phyloP scores from a whole-genome alignment of 2,113 vertebrate genomes.

The Strix aluco region DNA sequence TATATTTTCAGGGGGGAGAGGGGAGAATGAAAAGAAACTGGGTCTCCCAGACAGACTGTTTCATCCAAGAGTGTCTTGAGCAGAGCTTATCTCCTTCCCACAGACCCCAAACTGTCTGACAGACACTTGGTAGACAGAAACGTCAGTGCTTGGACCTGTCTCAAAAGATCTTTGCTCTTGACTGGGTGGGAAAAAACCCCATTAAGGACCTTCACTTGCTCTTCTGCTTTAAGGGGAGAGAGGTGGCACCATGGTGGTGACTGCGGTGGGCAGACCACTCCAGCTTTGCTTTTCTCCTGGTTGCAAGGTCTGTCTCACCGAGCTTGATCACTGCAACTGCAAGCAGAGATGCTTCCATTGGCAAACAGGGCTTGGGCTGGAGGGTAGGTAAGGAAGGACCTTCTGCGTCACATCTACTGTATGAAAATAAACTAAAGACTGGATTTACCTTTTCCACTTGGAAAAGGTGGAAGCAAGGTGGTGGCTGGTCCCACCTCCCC shows the following conservation, averaged over 20 bases:
- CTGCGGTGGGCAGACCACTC: neutral
- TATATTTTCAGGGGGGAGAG: neutral
- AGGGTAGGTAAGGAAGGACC: neutral
- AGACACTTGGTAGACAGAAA: neutral
- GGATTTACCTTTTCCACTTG: neutral
- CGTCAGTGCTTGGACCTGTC: accelerated
- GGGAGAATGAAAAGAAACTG: neutral
- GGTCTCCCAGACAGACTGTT: neutral
- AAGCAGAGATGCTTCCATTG: accelerated
- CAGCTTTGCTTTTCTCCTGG: neutral
- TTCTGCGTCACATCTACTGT: neutral
- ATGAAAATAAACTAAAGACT: neutral
- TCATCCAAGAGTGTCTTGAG: neutral
- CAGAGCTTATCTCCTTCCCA: neutral
- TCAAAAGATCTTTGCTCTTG: neutral
- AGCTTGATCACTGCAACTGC: neutral
- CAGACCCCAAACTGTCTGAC: neutral
- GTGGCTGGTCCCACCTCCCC: neutral
- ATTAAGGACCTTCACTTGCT: neutral
- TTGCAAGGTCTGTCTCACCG: accelerated
- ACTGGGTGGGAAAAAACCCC: neutral
- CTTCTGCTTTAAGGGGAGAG: neutral
- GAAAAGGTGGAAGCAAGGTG: neutral
- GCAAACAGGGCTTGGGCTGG: neutral
- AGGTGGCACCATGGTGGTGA: neutral